A percentile compares a stretch with the other conserved stretches of the same genome.
Evolutionary conservation across 2,113 vertebrate species (phyloP).

Genomic region (Platycercus adscitus): DNA sequence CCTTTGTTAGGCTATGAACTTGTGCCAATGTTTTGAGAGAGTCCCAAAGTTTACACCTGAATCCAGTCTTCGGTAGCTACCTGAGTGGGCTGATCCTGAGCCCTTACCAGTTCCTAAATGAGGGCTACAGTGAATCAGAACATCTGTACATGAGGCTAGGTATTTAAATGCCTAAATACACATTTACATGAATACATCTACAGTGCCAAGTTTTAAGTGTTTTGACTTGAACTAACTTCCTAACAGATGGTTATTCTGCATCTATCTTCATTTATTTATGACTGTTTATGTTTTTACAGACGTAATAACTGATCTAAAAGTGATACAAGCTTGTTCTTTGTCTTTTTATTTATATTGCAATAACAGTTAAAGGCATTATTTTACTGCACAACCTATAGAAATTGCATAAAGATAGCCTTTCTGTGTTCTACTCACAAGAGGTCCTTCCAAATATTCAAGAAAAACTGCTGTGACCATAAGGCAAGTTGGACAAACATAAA

Average conservation of each 20-base stretch:
- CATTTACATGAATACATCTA: constrained; percentile 1
- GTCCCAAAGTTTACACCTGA: constrained; percentile 16
- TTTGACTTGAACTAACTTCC: constrained; percentile 50
- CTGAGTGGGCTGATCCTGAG: background rate
- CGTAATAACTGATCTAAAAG: background rate
- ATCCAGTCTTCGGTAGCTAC: background rate
- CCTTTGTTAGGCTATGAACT: background rate
- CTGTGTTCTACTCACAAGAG: background rate
- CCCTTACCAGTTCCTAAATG: background rate
- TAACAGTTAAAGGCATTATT: background rate
- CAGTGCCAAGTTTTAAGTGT: constrained; percentile 54
- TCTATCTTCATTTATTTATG: constrained; percentile 48
- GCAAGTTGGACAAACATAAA: background rate
- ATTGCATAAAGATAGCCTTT: background rate
- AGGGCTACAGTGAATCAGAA: background rate
- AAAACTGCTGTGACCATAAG: background rate
- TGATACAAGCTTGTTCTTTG: background rate
- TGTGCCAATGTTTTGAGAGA: background rate
- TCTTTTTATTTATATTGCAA: background rate
- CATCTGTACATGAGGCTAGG: background rate
- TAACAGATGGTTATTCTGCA: constrained; percentile 51
- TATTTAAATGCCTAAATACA: constrained; percentile 17
- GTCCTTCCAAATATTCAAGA: background rate
- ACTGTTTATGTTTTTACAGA: constrained; percentile 29
- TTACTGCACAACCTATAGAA: background rate